These are phyloP conservation scores for Drosophila mulleri DNA, from an alignment of 2,888 invertebrate genomes.

Conservation along the genomic window DNA sequence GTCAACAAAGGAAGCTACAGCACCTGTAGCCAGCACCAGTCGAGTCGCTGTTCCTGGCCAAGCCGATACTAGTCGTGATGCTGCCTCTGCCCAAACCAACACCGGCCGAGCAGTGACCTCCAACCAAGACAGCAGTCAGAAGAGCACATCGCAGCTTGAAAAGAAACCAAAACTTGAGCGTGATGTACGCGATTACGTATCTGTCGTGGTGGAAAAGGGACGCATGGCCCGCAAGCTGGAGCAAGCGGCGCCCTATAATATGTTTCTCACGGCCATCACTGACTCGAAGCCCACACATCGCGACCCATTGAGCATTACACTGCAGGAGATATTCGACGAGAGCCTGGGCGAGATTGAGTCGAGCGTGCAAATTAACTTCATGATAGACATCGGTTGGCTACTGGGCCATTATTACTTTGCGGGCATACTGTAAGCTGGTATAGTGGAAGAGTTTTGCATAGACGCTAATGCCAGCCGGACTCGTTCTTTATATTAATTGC, in stretches of 20 bases:
- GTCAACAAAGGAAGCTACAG: conserved; percentile 1
- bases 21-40: conserved; percentile 31
- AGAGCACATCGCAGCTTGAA: conserved; percentile 70
- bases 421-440: conserved; percentile 87
- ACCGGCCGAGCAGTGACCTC: conserved; percentile 9
- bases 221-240: conserved; percentile 89
- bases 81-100: neutral
- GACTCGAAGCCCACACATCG: conserved; percentile 88
- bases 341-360: conserved; percentile 91
- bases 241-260: conserved; percentile 89
- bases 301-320: conserved; percentile 89
- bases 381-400: conserved; percentile 96
- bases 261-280: conserved; percentile 91
- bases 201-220: conserved; percentile 87
- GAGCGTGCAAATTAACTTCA: conserved; percentile 95
- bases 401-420: conserved; percentile 93
- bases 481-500: neutral
- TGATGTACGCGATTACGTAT: conserved; percentile 85
- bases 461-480: neutral
- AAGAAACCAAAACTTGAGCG: conserved; percentile 82
- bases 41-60: neutral
- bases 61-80: conserved; percentile 29
- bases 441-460: neutral
- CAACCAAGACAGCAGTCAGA: neutral
- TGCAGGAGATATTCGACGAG: conserved; percentile 91